Base-by-base conservation (phyloP, 1,140 invertebrate species). In the Stratiolaelaps scimitus region DNA sequence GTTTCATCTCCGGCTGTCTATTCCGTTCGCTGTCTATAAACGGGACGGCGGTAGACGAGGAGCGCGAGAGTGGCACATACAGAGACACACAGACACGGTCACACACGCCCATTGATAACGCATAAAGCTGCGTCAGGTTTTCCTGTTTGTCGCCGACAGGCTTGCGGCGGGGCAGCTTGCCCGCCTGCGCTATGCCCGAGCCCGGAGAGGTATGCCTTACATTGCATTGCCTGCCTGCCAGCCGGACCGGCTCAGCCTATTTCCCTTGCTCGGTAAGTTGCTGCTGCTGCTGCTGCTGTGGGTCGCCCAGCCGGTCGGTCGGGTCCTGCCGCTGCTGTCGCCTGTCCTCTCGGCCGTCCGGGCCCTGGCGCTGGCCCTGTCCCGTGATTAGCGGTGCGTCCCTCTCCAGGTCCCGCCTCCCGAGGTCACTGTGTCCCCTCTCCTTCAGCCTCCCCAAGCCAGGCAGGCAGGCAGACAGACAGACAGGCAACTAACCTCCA, bases 401-500 rank as follows among this genome's bases (percentile, higher is more conserved):
- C 53, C 53, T 60, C 23, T 60, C 53, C 53, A 60, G 34, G 53
- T 26, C 53, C 53, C 53, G 53, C 53, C 53, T 60, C 53, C 53
- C 34, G 34, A 60, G 53, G 53, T 60, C 53, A 60, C 53, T 60
- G 53, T 60, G 26, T 26, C 53, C 53, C 34, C 53, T 60, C 34
- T 60, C 53, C 53, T 29, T 23, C 23, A 26, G 53, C 53, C 19
- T 28, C 26, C 53, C 26, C 17, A 34, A 23, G 53, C 53, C 53
- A 26, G 53, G 17, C 53, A 34, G 15, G 15, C 53, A 60, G 23
- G 26, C 17, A 17, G 10, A 2, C 53, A 15, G 23, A 2, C 15
- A 1, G 23, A 28, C 47, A 23, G 13, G 15, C 15, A 26, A 26
- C 20, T 20, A 23, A 48, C 34, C 34, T 40, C 34, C 34, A 40